Base-by-base conservation (phyloP, 2,797 vertebrate species). In the Morelia viridis region DNA sequence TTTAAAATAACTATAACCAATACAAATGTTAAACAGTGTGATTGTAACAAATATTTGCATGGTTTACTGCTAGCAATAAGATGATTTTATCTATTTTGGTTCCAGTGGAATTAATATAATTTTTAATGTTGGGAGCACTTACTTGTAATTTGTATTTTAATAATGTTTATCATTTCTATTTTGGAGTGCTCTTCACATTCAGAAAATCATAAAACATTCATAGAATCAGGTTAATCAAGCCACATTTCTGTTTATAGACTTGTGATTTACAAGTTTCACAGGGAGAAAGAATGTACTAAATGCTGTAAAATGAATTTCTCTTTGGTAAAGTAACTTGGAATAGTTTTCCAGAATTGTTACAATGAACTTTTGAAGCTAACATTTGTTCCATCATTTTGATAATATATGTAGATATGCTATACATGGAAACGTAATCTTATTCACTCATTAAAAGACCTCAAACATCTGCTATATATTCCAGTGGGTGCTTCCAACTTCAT, bases 201-300 rank as follows among this genome's bases (percentile, higher is more conserved):
- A 64, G 26, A 92, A 58, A 41, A 92, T 83, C 58, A 90, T 87
- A 92, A 90, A 92, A 87, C 57, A 80, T 90, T 92, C 85, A 90
- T 83, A 83, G 68, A 90, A 90, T 65, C 60, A 46, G 56, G 60
- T 87, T 87, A 87, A 92, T 92, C 85, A 88, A 90, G 83, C 46
- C n/a, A 88, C 58, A 83, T 87, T 92, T 35, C 89, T 80, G 31
- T 80, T 92, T 83, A 83, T 57, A 92, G 85, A 90, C 28, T 64
- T 22, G 15, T 56, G 85, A 61, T 61, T 68, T 93, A 90, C 56
- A 83, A 88, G 62, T 24, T 71, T 71, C 85, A 88, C 13, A 64
- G 53, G 46, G 35, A 87, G 61, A 90, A 68, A 46, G 17, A 60
- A 87, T 90, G 87, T 87, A 83, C 19, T 87, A 85, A 88, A 87